Base-by-base conservation (phyloP, 2,113 vertebrate species). In the Alosa alosa region DNA sequence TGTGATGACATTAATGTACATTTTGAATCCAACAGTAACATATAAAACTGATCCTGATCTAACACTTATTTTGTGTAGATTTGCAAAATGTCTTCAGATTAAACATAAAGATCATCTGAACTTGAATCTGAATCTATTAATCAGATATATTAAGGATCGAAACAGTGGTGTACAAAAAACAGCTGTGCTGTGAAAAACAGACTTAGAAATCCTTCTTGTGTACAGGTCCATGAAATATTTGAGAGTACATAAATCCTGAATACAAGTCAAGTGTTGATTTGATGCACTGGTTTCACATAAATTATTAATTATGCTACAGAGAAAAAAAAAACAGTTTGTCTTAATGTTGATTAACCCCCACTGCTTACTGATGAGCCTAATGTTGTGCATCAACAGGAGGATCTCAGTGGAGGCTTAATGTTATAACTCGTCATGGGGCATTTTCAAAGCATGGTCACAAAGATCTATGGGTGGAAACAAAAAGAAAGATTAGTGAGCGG, bases 401-500 rank as follows among this genome's bases (percentile, higher is more conserved):
- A 44, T 83, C 55, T 10, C 4, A 41, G 72, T 39, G 36, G 72
- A 39, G 72, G 83, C 75, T 57, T 5, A 72, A 46, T 8, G 87
- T 98, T 96, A 99, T 87, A 99, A 96, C 90, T 99, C 98, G 41
- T 99, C 97, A 0, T 97, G 98, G 0, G 95, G 92, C 86, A 96
- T 95, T 91, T 95, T 95, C 85, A 99, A 95, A n/a, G 97, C 95
- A 1, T 99, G 96, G 94, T 99, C 98, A 64, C 98, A 99, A 1
- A 99, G 94, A 90, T 99, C 98, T 99, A 95, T n/a, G 1, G 86
- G 11, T 36, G 86, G 31, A 17, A 78, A 91, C n/a, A 83, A 3
- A 68, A 31, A 89, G 25, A 39, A 81, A 36, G 81, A 78, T 13
- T 17, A 88, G 25, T 82, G 10, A 18, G 20, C 45, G 0, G 18